Conservation (phyloP, 2,797 vertebrate species). For the Xiphorhynchus erythropygius region DNA sequence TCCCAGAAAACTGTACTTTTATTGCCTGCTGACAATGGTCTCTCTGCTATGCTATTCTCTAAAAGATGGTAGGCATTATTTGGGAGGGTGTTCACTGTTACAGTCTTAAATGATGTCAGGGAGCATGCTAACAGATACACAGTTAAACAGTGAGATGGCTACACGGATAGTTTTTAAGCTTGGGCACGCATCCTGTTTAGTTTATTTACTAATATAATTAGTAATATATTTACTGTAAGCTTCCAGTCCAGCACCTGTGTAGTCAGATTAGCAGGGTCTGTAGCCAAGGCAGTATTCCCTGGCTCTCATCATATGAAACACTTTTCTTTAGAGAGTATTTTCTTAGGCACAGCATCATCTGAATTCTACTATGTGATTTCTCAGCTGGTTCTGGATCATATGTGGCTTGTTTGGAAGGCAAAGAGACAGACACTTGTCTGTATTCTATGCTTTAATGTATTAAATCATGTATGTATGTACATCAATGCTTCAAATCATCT, state of each 20-base stretch:
- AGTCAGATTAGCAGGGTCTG: not conserved
- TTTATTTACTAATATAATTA: not conserved
- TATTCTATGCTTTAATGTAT: not conserved
- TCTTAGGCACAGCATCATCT: not conserved
- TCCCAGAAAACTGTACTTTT: not conserved
- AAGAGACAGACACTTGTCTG: not conserved
- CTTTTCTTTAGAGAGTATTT: not conserved
- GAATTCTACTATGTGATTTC: not conserved
- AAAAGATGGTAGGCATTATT: not conserved
- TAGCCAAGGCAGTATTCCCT: not conserved
- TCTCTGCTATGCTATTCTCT: not conserved
- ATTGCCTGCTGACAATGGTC: not conserved
- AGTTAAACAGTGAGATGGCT: not conserved
- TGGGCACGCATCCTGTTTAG: not conserved
- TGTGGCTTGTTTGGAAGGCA: not conserved
- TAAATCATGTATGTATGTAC: not conserved
- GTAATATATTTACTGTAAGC: not conserved
- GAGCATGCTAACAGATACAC: not conserved
- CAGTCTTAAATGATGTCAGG: not conserved
- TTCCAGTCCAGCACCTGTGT: not conserved
- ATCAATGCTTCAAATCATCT: not conserved
- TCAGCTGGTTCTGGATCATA: not conserved
- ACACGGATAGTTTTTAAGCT: not conserved
- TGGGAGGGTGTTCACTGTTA: not conserved
- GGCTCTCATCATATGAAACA: not conserved